Evolutionary conservation across 2,113 vertebrate genomes (phyloP), one percentile per base, ranked within the genome.

Genomic region (Pelvicachromis taeniatus): DNA sequence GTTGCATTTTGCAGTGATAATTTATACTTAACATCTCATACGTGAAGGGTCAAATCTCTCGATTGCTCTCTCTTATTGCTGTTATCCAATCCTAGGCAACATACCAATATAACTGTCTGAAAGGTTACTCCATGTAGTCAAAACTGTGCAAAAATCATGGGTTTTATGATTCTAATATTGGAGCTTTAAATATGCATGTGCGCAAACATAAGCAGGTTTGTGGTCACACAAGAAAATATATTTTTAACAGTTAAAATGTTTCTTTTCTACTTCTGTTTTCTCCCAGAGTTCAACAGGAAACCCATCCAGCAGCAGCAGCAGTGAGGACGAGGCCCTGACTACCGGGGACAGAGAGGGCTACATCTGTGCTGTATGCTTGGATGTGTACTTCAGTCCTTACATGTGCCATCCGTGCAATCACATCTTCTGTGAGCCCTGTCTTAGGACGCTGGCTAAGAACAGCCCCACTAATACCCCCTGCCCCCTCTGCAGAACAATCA

Each of bases 351-450:
- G 88, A 35, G 98, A 99, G 77, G 96, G 97, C 88, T 98, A 96
- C 93, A 96, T 98, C 56, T 99, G 98, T 82, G 97, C 99, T 0
- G 98, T 99, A 55, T 99, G 98, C 90, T 91, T 99, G 95, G 98
- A 99, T 82, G 94, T 99, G 73, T 99, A 99, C 95, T 99, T 98
- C 95, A 99, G 97, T 90, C 99, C 98, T 17, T 97, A 99, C 91
- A 98, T 97, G 97, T 99, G 99, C 86, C 97, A 98, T 79, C 99
- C 98, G 4, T 99, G 98, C 90, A 97, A 93, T 78, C 99, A 99
- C 89, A 96, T 99, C 94, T 99, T 99, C 95, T 99, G 98, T 91
- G 98, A 99, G 93, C 98, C 98, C 84, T 99, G 98, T 93, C 95
- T 99, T 91, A 97, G 98, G 89, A 99, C 97, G 3, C 97, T 99